Evolutionary conservation across 2,888 invertebrate species (phyloP).

Genomic region (Macropis europaea): DNA sequence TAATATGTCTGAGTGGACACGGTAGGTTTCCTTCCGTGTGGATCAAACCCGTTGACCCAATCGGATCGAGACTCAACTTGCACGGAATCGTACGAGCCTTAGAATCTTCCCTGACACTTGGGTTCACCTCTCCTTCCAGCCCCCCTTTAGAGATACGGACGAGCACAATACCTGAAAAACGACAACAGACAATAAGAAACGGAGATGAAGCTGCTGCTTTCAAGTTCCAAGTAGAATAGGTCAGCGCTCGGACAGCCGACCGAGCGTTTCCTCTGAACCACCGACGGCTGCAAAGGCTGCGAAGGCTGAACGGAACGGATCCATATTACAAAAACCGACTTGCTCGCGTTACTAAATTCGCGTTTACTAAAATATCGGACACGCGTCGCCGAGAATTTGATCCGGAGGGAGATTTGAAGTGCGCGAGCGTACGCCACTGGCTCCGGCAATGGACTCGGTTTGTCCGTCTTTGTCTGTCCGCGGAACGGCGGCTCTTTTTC

Average conservation of each 20-base stretch:
- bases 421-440: not conserved
- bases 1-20: no score
- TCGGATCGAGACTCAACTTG: no score
- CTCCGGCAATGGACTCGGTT: not conserved
- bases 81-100: no score
- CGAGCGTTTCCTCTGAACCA: not conserved
- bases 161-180: not conserved
- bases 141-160: no score
- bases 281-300: not conserved
- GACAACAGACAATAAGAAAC: no score
- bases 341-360: not conserved
- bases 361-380: not conserved
- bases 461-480: conserved; percentile 14
- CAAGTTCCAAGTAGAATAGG: conserved; percentile 11
- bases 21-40: no score
- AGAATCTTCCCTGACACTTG: no score
- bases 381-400: not conserved
- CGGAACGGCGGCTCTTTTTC: conserved; percentile 6
- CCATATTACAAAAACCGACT: not conserved
- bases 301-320: not conserved
- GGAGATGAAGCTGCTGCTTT: not conserved
- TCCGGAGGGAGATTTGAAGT: not conserved
- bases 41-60: no score
- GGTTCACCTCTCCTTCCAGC: no score
- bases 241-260: not conserved